These are phyloP conservation scores for Seira musarum DNA, from an alignment of 2,888 invertebrate genomes.

Conservation along the genomic window DNA sequence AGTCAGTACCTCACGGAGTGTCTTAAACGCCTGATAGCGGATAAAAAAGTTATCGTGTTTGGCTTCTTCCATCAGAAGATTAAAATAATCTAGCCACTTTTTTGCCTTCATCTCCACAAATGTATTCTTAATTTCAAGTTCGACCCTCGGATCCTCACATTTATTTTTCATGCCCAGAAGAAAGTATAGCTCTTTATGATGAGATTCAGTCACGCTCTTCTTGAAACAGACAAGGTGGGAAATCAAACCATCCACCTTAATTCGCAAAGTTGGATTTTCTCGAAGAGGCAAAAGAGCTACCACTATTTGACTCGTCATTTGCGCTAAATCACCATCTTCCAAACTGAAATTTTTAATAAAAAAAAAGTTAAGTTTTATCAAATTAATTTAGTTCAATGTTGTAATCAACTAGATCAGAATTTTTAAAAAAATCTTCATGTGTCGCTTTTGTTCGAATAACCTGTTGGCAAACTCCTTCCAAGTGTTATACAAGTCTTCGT, in stretches of 20 bases:
- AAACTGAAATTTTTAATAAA: conserved; percentile 44
- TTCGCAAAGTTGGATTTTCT: not conserved
- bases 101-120: not conserved
- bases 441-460: too few species aligned
- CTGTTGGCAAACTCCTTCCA: conserved; percentile 59
- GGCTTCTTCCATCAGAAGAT: conserved; percentile 53
- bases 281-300: conserved; percentile 55
- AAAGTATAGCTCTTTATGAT: conserved; percentile 50
- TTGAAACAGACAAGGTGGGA: conserved; percentile 44
- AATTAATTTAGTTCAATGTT: too few species aligned
- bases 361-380: conserved; percentile 10
- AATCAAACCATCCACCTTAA: conserved; percentile 49
- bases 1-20: conserved; percentile 68
- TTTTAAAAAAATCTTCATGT: too few species aligned
- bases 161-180: conserved; percentile 40
- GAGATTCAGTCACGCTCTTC: conserved; percentile 7
- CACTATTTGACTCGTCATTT: conserved; percentile 58
- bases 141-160: conserved; percentile 28
- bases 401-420: too few species aligned
- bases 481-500: conserved; percentile 46
- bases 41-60: conserved; percentile 73
- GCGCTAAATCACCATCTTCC: conserved; percentile 46
- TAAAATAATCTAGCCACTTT: conserved; percentile 50
- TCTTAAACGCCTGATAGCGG: conserved; percentile 72
- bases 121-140: conserved; percentile 27